These are phyloP conservation scores for Oscheius sp. DNA, from an alignment of 1,140 invertebrate species.

Conservation along the genomic window DNA sequence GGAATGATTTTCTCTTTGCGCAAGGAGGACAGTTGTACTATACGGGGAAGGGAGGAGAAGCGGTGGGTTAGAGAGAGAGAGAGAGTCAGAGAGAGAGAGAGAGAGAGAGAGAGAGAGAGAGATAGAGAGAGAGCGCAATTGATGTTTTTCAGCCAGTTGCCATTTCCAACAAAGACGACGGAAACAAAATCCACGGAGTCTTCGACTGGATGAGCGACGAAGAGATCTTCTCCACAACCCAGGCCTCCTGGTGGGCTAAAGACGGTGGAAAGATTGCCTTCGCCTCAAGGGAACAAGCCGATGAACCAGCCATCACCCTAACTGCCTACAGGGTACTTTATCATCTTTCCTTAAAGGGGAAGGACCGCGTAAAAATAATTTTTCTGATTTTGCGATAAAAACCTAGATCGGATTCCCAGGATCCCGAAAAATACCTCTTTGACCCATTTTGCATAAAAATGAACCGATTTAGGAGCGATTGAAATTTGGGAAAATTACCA, in stretches of 20 bases:
- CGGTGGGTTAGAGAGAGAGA: too few species aligned
- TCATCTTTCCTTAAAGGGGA: too few species aligned
- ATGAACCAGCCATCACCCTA: slow-evolving; percentile 42
- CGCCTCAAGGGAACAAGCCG: slow-evolving; percentile 47
- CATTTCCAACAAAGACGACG: background rate
- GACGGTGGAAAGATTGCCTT: slow-evolving; percentile 49
- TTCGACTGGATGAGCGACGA: slow-evolving; percentile 61
- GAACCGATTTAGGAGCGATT: too few species aligned
- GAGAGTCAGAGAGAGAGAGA: too few species aligned
- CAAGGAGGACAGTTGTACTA: slow-evolving; percentile 53
- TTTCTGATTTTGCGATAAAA: too few species aligned
- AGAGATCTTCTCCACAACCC: slow-evolving; percentile 46
- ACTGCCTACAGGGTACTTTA: slow-evolving; percentile 14
- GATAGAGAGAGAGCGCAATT: too few species aligned
- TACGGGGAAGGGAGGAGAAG: background rate
- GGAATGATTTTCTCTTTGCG: slow-evolving; percentile 47
- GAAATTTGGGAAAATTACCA: too few species aligned
- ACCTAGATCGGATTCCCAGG: too few species aligned
- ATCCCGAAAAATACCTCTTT: too few species aligned
- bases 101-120: too few species aligned
- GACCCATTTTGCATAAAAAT: too few species aligned
- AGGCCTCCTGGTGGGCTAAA: slow-evolving; percentile 58
- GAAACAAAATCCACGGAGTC: slow-evolving; percentile 27
- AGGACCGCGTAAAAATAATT: too few species aligned
- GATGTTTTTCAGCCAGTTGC: background rate